Conservation (phyloP, 2,113 vertebrate genomes). For the Lepus europaeus region DNA sequence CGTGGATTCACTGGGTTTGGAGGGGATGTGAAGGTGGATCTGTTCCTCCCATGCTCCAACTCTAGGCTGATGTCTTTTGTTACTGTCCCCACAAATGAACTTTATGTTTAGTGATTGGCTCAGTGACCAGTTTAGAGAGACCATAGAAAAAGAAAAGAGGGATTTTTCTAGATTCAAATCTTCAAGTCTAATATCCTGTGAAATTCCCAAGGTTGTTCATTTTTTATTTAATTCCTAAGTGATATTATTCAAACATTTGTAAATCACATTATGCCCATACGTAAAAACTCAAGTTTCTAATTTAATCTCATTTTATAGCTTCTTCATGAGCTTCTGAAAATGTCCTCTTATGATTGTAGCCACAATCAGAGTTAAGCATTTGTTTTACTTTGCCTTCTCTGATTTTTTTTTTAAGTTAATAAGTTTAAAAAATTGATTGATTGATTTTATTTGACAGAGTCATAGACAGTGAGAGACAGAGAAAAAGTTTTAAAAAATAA, state of each 20-base stretch:
- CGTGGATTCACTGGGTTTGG: background rate
- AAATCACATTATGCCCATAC: background rate
- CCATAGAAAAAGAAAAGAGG: background rate
- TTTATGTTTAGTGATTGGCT: slow-evolving; percentile 25
- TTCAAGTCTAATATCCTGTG: background rate
- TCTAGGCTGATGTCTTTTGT: background rate
- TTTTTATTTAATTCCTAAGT: slow-evolving; percentile 46
- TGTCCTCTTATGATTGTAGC: background rate
- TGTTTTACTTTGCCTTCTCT: slow-evolving; percentile 25
- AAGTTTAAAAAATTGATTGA: background rate
- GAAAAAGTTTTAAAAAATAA: background rate
- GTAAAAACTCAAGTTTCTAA: slow-evolving; percentile 43
- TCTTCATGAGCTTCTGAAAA: slow-evolving; percentile 22
- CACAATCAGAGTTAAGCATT: slow-evolving; percentile 32
- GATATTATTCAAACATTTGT: background rate
- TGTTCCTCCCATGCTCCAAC: background rate
- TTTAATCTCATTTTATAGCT: slow-evolving; percentile 34
- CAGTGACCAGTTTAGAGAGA: slow-evolving; percentile 31
- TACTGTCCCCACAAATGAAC: slow-evolving; percentile 3
- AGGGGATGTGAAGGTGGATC: background rate
- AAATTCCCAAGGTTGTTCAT: slow-evolving; percentile 61
- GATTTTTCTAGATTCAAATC: slow-evolving; percentile 37
- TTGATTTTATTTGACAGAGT: background rate
- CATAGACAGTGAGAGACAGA: no score
- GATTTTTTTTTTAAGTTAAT: background rate